These are phyloP conservation scores for Athripsodes cinereus DNA, from an alignment of 2,888 invertebrate species.

Conservation along the genomic window DNA sequence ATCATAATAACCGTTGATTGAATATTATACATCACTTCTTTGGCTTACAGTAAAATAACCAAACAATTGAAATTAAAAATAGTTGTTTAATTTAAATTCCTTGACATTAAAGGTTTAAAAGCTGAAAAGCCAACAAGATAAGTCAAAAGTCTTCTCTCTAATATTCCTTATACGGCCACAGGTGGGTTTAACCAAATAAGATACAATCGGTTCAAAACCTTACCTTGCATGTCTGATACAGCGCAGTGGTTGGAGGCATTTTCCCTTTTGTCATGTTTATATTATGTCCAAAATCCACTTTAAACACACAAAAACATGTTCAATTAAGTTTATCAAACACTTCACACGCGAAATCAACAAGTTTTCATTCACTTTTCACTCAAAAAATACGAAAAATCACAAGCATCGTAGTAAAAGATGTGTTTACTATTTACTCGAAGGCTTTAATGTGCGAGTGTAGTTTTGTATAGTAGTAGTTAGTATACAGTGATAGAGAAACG, in stretches of 20 bases:
- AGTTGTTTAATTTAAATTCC: no score
- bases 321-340: conserved; percentile 2
- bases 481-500: conserved; percentile 31
- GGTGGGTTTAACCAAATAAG: conserved; percentile 20
- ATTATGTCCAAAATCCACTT: conserved; percentile 13
- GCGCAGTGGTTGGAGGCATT: conserved; percentile 52
- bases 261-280: conserved; percentile 54
- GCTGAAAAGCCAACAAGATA: neutral
- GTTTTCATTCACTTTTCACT: conserved; percentile 23
- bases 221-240: conserved; percentile 74
- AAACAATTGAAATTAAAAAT: no score
- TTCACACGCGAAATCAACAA: neutral
- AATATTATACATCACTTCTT: no score
- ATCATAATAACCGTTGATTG: no score
- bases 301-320: conserved; percentile 11
- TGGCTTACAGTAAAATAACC: no score
- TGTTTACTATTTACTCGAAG: conserved; percentile 38
- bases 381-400: conserved; percentile 31
- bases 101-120: no score
- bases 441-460: conserved; percentile 19
- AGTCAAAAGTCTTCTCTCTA: neutral
- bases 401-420: conserved; percentile 34
- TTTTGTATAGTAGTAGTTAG: conserved; percentile 41
- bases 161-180: conserved; percentile 10
- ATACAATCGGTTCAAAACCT: conserved; percentile 32